phyloP scores from a whole-genome alignment of 2,797 vertebrate genomes.

The Momotus momota region DNA sequence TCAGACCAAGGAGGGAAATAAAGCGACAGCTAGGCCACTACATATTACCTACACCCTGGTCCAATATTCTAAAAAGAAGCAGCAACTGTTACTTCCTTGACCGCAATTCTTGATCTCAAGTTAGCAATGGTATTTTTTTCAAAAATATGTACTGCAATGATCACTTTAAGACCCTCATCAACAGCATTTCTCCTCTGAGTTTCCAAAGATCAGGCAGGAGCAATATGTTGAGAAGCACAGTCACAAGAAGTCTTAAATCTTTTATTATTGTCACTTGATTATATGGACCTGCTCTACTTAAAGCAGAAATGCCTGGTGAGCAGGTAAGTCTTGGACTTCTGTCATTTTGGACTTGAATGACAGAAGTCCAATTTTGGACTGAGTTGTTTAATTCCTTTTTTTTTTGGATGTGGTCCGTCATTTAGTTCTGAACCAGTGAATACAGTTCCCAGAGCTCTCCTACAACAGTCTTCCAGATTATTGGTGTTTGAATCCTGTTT shows the following conservation, averaged over 20 bases:
- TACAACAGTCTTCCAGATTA: neutral
- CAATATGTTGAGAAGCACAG: neutral
- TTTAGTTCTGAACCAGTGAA: neutral
- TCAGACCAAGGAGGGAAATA: neutral
- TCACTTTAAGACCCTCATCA: neutral
- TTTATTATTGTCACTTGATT: neutral
- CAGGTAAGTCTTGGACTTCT: neutral
- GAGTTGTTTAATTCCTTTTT: neutral
- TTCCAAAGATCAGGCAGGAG: neutral
- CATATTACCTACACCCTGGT: neutral
- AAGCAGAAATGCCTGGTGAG: neutral
- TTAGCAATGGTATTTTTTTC: neutral
- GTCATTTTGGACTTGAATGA: fast-evolving
- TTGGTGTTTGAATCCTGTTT: neutral
- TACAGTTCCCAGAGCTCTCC: neutral
- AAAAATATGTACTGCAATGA: neutral
- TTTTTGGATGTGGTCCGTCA: neutral
- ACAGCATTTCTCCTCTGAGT: neutral
- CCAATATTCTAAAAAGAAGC: neutral
- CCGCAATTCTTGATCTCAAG: neutral
- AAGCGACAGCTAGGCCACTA: neutral
- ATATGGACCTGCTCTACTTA: neutral
- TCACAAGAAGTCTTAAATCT: neutral
- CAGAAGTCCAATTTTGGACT: neutral
- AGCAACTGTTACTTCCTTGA: neutral